Percentiles rank a stretch among this genome's conserved stretches.
phyloP scores from a whole-genome alignment of 2,113 vertebrate species.

The Podarcis cretensis region DNA sequence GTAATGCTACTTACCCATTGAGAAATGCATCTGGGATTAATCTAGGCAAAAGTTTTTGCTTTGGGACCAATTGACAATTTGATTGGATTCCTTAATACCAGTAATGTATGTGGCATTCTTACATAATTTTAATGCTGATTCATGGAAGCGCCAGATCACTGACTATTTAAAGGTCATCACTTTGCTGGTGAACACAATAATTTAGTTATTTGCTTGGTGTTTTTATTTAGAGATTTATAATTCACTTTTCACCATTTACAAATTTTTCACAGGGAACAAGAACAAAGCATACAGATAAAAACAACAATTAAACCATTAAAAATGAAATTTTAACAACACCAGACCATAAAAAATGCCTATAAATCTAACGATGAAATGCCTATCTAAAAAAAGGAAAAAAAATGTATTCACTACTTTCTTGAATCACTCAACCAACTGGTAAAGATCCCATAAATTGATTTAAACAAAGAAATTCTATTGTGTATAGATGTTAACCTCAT shows the following conservation, averaged over 20 bases:
- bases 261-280: too few species aligned
- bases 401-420: too few species aligned
- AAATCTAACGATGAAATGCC: too few species aligned
- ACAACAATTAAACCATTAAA: too few species aligned
- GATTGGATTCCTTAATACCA: background rate
- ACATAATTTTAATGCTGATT: background rate
- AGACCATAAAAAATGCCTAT: too few species aligned
- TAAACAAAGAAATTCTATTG: too few species aligned
- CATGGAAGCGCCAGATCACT: background rate
- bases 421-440: too few species aligned
- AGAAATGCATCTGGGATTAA: background rate
- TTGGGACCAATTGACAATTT: background rate
- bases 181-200: background rate
- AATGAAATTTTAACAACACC: too few species aligned
- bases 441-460: background rate
- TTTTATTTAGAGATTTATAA: background rate
- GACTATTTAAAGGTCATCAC: background rate
- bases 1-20: background rate
- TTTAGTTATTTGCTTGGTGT: background rate
- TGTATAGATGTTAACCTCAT: background rate
- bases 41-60: background rate
- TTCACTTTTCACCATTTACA: background rate
- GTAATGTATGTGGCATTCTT: background rate
- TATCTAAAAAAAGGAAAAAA: too few species aligned
- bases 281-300: too few species aligned